These are phyloP conservation scores for Lasioglossum oenotherae DNA, from an alignment of 2,888 invertebrate genomes.

Conservation along the genomic window DNA sequence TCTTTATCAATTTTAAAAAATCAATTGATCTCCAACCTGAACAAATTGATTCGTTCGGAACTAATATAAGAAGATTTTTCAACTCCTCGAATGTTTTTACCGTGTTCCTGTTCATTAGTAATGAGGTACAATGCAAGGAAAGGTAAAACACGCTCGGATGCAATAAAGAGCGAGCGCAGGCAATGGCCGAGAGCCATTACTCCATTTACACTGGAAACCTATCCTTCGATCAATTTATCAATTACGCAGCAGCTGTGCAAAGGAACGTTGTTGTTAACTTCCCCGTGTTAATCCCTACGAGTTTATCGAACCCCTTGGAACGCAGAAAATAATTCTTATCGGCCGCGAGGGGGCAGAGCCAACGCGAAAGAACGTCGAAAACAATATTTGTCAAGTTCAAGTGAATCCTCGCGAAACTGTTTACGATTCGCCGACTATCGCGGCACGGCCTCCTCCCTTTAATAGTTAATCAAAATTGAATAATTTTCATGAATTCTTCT, in stretches of 20 bases:
- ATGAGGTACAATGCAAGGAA: background rate
- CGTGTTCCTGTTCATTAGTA: background rate
- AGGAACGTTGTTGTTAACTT: slow-evolving; percentile 10
- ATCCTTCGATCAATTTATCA: slow-evolving; percentile 9
- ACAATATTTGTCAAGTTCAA: slow-evolving; percentile 26
- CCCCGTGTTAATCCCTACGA: slow-evolving; percentile 6
- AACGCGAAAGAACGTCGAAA: slow-evolving; percentile 2
- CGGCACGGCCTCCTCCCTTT: background rate
- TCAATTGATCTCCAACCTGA: background rate
- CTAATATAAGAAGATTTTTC: background rate
- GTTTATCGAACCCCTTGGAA: slow-evolving; percentile 31
- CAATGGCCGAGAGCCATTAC: background rate
- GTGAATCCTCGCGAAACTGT: slow-evolving; percentile 11
- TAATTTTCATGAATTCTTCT: too few relatives aligned
- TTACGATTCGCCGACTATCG: slow-evolving; percentile 15
- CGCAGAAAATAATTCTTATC: slow-evolving; percentile 35
- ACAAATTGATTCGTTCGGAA: background rate
- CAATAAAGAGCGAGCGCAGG: background rate
- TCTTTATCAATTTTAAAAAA: too few relatives aligned
- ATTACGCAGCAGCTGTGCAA: slow-evolving; percentile 1
- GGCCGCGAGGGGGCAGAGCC: slow-evolving; percentile 19
- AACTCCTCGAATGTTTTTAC: background rate
- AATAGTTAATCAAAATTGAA: background rate
- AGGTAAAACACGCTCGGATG: background rate
- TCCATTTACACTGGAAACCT: slow-evolving; percentile 5